Base-by-base conservation (phyloP, 2,888 invertebrate species). In the Luffia ferchaultella region DNA sequence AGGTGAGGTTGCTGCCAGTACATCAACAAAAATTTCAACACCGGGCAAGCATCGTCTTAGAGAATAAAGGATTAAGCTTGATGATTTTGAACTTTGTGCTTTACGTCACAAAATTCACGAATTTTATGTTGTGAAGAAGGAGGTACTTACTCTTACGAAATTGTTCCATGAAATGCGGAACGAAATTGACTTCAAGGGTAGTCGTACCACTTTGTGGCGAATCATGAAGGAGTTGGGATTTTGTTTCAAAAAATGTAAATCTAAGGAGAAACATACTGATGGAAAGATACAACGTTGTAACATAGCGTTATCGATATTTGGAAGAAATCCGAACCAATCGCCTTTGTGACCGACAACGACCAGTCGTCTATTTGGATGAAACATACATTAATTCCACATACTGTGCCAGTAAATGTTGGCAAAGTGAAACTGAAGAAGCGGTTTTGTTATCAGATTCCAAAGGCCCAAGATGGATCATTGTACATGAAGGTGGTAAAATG, bases 331-430 rank as follows among this genome's bases (percentile, higher is more conserved):
- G 18, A 45, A 45, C 7, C 45, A 9, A 43, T 9, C 7, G 43
- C 5, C 16, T 16, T 12, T 7, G 16, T 9, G 16, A 43, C 16
- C 7, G n/a, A n/a, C n/a, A 43, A n/a, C 16, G 7, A 46, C 42
- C 46, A 46, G 51, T 54, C 40, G 42, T 52, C 50, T 52, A 54
- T 49, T 49, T 54, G 50, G 52, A 54, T 49, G 50, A 54, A 50
- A 54, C 47, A n/a, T 52, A 50, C 18, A 12, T 12, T 43, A 43
- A 45, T 51, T 53, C 42, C 51, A 53, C 51, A 51, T 49, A 47
- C 45, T 46, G 18, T 41, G 51, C 50, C 9, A 20, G 42, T 16
- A 52, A 47, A 42, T 48, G 52, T 46, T 52, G 50, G 48, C 51
- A 48, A 45, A 45, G 18, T 15, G 16, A 42, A 30, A 15, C 18